Conservation (phyloP, 1,140 invertebrate species). For the Temnothorax nylanderi region DNA sequence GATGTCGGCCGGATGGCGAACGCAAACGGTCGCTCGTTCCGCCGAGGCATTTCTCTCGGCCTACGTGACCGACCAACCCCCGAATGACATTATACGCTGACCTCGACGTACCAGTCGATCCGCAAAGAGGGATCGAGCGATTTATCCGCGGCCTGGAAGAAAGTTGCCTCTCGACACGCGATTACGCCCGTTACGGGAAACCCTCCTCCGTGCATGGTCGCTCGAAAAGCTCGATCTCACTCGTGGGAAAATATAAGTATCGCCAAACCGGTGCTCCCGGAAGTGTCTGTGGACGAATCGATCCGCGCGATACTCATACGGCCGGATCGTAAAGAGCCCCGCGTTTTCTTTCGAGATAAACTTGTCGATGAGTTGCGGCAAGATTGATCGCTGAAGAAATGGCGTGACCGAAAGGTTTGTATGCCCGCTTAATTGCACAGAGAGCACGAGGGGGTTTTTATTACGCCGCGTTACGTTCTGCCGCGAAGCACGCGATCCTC, state of each 20-base stretch:
- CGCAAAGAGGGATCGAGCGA: constrained; percentile 26
- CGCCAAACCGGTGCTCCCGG: background rate
- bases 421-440: constrained; percentile 67
- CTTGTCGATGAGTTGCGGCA: constrained; percentile 62
- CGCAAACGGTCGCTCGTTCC: constrained; percentile 33
- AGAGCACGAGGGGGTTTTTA: constrained; percentile 61
- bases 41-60: constrained; percentile 59
- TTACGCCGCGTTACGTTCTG: constrained; percentile 62
- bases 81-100: constrained; percentile 69
- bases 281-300: constrained; percentile 14
- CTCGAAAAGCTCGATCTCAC: constrained; percentile 14
- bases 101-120: constrained; percentile 19
- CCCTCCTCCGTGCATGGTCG: background rate
- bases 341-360: constrained; percentile 57
- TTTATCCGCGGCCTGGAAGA: constrained; percentile 18
- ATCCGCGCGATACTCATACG: background rate
- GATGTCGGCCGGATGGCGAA: constrained; percentile 60
- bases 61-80: constrained; percentile 70
- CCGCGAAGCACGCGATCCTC: constrained; percentile 66
- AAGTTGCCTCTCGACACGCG: constrained; percentile 10
- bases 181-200: constrained; percentile 17
- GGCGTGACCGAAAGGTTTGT: constrained; percentile 71
- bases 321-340: constrained; percentile 41
- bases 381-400: constrained; percentile 64
- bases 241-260: constrained; percentile 16